Base-by-base conservation (phyloP, 2,113 vertebrate genomes). In the Danionella cerebrum region DNA sequence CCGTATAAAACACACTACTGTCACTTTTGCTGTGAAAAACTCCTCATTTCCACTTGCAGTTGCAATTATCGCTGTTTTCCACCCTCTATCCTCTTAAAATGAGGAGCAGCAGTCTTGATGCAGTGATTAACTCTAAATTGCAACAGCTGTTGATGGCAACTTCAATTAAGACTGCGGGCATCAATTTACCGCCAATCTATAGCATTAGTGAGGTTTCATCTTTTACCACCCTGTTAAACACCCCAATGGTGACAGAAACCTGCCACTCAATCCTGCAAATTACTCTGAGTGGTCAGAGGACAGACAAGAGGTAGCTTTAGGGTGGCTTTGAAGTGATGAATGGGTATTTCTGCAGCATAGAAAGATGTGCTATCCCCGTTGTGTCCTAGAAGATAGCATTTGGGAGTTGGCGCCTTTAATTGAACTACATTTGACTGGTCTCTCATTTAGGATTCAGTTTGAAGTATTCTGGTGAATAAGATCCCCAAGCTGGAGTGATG, bases 81-180 rank as follows among this genome's bases (percentile, higher is more conserved):
- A 0, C 16, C 16, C 27, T 53, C 27, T 29, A 48, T 65, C 44
- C 59, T 36, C 59, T 64, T 64, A 36, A 36, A 65, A 65, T 59
- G 57, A 50, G 58, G 21, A 47, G 45, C 51, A 13, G 39, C 25
- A 31, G 47, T 42, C 58, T 54, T 50, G 70, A 29, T 60, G 67
- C n/a, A 6, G 74, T 69, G 66, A 72, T 76, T 69, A 76, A 71
- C 59, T 62, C 53, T 48, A 59, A 72, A 76, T 70, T 19, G 71
- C 59, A 69, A 70, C 66, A 76, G 66, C 66, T 76, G 74, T 72
- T 76, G 60, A 62, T 55, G 70, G 74, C 74, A 72, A 52, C 25
- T 72, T 29, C 68, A 72, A 76, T 76, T 76, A 76, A 62, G 55
- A 57, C 50, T 36, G 31, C 59, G 58, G 65, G 36, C 67, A 60